These are phyloP conservation scores for Mastomys natalensis DNA, from an alignment of 2,113 vertebrate species.

Conservation along the genomic window DNA sequence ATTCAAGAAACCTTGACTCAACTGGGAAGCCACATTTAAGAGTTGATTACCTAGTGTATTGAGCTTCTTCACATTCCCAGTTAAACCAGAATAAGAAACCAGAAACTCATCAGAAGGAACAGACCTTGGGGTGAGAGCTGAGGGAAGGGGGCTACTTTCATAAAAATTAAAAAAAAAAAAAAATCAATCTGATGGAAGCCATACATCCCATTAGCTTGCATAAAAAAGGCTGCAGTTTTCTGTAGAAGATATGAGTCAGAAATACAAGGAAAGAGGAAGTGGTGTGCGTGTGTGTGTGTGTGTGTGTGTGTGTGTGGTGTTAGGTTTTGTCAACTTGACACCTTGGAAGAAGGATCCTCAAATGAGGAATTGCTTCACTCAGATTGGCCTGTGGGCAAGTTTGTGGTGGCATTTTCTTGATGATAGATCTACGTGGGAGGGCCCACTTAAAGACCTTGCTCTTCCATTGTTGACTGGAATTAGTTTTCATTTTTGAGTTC, in stretches of 20 bases:
- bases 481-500: background rate
- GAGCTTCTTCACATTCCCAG: background rate
- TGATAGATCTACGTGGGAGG: background rate
- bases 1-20: background rate
- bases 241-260: background rate
- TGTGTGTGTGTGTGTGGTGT: background rate
- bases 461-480: background rate
- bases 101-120: background rate
- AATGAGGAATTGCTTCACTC: background rate
- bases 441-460: background rate
- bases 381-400: background rate
- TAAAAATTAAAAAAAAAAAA: background rate
- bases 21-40: background rate
- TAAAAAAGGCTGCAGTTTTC: background rate
- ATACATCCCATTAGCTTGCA: background rate
- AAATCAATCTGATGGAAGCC: background rate
- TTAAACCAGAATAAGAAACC: background rate
- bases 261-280: background rate
- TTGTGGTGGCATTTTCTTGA: background rate
- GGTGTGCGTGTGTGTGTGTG: background rate
- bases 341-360: background rate
- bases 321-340: background rate
- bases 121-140: background rate
- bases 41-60: background rate
- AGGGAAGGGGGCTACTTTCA: background rate